Evolutionary conservation across 2,797 vertebrate genomes (phyloP), one percentile per base, ranked within the genome.

Genomic region (Dicrostonyx torquatus): DNA sequence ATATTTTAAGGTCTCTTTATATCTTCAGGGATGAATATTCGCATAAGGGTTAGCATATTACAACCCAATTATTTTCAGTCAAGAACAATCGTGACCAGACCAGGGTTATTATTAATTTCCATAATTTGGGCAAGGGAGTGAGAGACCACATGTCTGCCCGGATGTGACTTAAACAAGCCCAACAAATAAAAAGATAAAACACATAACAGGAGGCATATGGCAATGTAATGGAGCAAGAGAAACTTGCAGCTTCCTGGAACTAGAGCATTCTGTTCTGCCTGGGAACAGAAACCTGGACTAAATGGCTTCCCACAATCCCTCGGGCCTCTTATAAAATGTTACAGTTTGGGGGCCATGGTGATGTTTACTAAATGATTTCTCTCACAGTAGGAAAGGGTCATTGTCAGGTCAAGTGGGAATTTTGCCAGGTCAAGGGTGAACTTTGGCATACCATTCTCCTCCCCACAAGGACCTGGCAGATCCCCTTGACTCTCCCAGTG

Each of bases 41-140:
- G 82, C 93, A 82, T 60, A 75, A 2, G 5, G 78, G 84, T 96
- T 95, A 95, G 78, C 88, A 92, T 86, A 85, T 64, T 83, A 92
- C 48, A 95, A 75, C 78, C 40, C 43, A 93, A 78, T 93, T 92
- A 83, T 77, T 90, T 95, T 93, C 68, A 93, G 22, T 96, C 86
- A 58, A 37, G 53, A 75, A 62, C 82, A 92, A 96, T 50, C 13
- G 2, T 24, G 58, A 58, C 48, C 88, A 94, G 62, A 90, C 60
- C 78, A 45, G 75, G 55, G 43, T 78, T 93, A 86, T 68, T 78
- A 68, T 90, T 92, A 86, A 70, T 90, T 78, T 96, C 55, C 95
- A 88, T 93, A 75, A 85, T 94, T 95, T 93, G 34, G 82, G 48
- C 75, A 78, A 93, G 77, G 43, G 1, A 13, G 6, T 66, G 37